Base-by-base conservation (phyloP, 2,888 invertebrate species). In the Mesoligia furuncula region DNA sequence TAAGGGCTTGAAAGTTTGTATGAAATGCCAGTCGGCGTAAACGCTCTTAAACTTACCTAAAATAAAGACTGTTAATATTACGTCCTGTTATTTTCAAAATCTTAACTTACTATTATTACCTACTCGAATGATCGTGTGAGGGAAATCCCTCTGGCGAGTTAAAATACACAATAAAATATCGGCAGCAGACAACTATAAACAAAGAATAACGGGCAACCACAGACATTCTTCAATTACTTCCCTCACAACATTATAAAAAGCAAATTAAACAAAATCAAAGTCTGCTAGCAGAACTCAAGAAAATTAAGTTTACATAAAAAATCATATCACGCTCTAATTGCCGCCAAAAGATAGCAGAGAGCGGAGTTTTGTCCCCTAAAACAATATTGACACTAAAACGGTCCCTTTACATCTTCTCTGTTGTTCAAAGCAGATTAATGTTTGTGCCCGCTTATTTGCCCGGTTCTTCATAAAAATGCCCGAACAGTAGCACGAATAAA, bases 361-460 rank as follows among this genome's bases (percentile, higher is more conserved):
- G 89, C 89, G 87, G 91, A 88, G 90, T 87, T 93, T 90, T 95
- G 96, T 96, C 96, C 96, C 96, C 95, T 94, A 95, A 94, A 92
- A 95, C 90, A 96, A 96, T 95, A 96, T 96, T 96, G 93, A 94
- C 94, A 90, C 87, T 80, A 85, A 84, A 66, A 90, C 73, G 81
- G 94, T 93, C 95, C 95, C 96, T 95, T 95, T 95, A 95, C 95
- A 95, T 96, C 95, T 94, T 94, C 88, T 89, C 93, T 94, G 96
- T 95, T 96, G 95, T 95, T 94, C 95, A 94, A 95, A 95, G 95
- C 94, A 96, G 96, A 96, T 96, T 96, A 96, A 96, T 96, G 96
- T 96, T 96, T 96, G 95, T 95, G 90, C 93, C 91, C 88, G 91
- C 89, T 90, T 96, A 95, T 96, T 96, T 96, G 92, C 94, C 92